Evolutionary conservation across 2,797 vertebrate genomes (phyloP).

Genomic region (Cyclopterus lumpus): DNA sequence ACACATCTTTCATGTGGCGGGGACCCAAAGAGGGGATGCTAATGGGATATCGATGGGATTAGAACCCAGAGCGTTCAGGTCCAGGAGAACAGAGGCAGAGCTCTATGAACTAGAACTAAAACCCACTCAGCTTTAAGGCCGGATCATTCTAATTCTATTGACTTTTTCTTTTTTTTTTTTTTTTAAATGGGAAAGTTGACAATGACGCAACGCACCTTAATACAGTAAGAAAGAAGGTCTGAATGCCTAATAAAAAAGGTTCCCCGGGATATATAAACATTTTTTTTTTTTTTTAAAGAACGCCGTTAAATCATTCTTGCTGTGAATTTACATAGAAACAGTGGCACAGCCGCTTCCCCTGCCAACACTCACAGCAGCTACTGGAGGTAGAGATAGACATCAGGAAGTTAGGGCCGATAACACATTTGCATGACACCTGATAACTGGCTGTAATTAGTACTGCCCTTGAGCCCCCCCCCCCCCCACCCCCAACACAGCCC

Average conservation of each 20-base stretch:
- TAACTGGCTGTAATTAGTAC: constrained; percentile 75
- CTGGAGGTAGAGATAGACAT: constrained; percentile 63
- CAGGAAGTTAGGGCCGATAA: constrained; percentile 68
- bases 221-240: constrained; percentile 37
- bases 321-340: constrained; percentile 29
- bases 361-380: constrained; percentile 42
- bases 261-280: background rate
- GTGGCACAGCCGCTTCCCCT: constrained; percentile 21
- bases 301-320: background rate
- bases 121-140: constrained; percentile 63
- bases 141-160: constrained; percentile 67
- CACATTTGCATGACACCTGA: constrained; percentile 76
- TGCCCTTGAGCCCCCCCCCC: constrained; percentile 26
- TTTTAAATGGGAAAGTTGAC: constrained; percentile 55
- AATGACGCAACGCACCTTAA: constrained; percentile 51
- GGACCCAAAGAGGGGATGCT: constrained; percentile 81
- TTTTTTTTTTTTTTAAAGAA: no score
- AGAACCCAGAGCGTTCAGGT: constrained; percentile 80
- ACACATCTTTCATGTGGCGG: constrained; percentile 83
- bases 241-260: constrained; percentile 7
- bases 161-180: constrained; percentile 43
- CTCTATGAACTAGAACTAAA: constrained; percentile 76
- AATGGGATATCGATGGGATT: constrained; percentile 87
- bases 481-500: background rate
- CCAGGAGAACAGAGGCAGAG: constrained; percentile 64